Evolutionary conservation across 2,888 invertebrate genomes (phyloP).

Genomic region (Nephrotoma flavescens): DNA sequence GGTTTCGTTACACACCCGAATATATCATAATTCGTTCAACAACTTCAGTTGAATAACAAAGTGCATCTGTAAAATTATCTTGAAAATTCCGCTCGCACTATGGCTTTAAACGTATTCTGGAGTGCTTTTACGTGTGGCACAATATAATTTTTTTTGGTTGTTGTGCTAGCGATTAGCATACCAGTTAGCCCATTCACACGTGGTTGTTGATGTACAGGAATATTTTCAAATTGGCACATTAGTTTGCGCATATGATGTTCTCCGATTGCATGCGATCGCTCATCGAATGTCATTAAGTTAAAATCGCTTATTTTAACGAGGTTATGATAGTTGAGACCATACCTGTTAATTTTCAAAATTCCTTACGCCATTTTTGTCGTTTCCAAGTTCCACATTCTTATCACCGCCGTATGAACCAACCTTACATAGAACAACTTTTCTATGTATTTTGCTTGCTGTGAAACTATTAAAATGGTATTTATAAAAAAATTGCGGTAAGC

Average conservation of each 20-base stretch:
- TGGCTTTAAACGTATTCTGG: conserved; percentile 59
- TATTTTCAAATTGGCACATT: conserved; percentile 46
- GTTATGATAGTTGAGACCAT: too few relatives aligned
- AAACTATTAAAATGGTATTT: conserved; percentile 65
- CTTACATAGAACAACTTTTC: conserved; percentile 40
- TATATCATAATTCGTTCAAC: conserved; percentile 26
- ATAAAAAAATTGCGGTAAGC: too few relatives aligned
- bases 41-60: conserved; percentile 42
- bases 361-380: conserved; percentile 43
- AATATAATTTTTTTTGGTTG: conserved; percentile 37
- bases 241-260: conserved; percentile 70
- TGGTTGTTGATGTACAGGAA: conserved; percentile 37
- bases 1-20: too few relatives aligned
- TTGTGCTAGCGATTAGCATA: conserved; percentile 69
- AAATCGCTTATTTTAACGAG: conserved; percentile 44
- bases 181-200: conserved; percentile 77
- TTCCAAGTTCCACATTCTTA: conserved; percentile 61
- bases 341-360: conserved; percentile 51
- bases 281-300: conserved; percentile 82
- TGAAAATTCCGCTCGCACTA: conserved; percentile 51
- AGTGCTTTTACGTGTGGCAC: conserved; percentile 39
- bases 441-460: conserved; percentile 61
- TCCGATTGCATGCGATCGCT: conserved; percentile 80
- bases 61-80: conserved; percentile 27
- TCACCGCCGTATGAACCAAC: conserved; percentile 60